Base-by-base conservation (phyloP, 1,140 invertebrate species). In the Ceratina japonica region DNA sequence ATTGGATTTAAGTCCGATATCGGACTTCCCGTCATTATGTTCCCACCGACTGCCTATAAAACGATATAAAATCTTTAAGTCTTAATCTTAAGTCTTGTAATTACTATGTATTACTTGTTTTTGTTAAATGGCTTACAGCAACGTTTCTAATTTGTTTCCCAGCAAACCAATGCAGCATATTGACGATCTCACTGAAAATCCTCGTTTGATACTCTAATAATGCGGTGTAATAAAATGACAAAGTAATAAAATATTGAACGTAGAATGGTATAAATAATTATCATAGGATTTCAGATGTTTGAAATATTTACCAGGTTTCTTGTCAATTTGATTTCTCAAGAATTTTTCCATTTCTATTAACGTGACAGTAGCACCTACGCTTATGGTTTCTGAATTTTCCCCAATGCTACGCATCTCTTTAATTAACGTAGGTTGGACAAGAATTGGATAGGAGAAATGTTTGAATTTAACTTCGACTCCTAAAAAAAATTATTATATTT, bases 1-100 rank as follows among this genome's bases (percentile, higher is more conserved):
- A 99, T 95, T 20, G 98, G 98, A 93, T 98, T 98, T 87, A 99
- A 93, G 93, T 99, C 98, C 13, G 98, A 99, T 89, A 99, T 99
- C 0, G 98, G 98, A 92, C 97, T 98, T 18, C 97, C 97, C 0
- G 98, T 99, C 93, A 98, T 96, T 65, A 99, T 97, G 91, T 99
- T 99, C 31, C 98, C 98, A 63, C 96, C 97, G 22, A 99, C 91
- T 51, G 97, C 95, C 91, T 95, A 65, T 64, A n/a, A n/a, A n/a
- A n/a, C n/a, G n/a, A n/a, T n/a, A n/a, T n/a, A n/a, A n/a, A n/a
- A n/a, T n/a, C n/a, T n/a, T n/a, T n/a, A n/a, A n/a, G n/a, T n/a
- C n/a, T n/a, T n/a, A n/a, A n/a, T n/a, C n/a, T n/a, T n/a, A n/a
- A n/a, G n/a, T n/a, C n/a, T n/a, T n/a, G n/a, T n/a, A n/a, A n/a